Base-by-base conservation (phyloP, 2,113 vertebrate genomes). In the Lamprologus lemairii region DNA sequence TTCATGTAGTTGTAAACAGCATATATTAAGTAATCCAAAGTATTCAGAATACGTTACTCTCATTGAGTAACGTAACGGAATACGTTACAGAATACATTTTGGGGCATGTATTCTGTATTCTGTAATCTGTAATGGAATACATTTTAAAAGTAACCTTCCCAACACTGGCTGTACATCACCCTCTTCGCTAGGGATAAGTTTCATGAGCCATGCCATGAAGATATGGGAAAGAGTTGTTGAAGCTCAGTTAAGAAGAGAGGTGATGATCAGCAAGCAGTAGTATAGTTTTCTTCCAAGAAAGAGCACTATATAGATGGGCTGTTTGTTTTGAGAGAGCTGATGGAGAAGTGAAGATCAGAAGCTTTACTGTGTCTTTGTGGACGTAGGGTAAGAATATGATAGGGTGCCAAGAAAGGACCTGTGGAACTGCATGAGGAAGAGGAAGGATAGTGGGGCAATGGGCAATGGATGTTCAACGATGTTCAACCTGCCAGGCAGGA, bases 381-480 rank as follows among this genome's bases (percentile, higher is more conserved):
- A 42, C 0, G 0, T 45, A 4, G 65, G 4, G 37, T 26, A 71
- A n/a, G 65, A 23, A 73, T 26, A 26, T 26, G 21, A 26, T 21
- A 68, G 63, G 7, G 0, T 68, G 11, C 33, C 19, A 5, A 12
- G 19, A 63, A 1, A 63, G 6, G 9, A 65, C 19, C 31, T 65
- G 31, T 65, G 10, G 35, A 0, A 6, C 65, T 42, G 5, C 19
- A 71, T 1, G 65, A 71, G 7, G 7, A 71, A 71, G 65, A 23
- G 35, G 65, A 71, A 42, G 0, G 37, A 42, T 42, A 42, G 12
- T 0, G n/a, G n/a, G 16, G 58, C 58, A 60, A 17, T 3, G 35
- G 63, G 17, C 3, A 68, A 42, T 9, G 7, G 65, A 16, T 23
- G 37, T 71, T 65, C 60, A 65, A 12, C 1, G 3, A 12, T 12